A percentile compares a stretch with the other conserved stretches of the same genome.
Conservation (phyloP, 2,113 vertebrate genomes). For the Alaudala cheleensis region DNA sequence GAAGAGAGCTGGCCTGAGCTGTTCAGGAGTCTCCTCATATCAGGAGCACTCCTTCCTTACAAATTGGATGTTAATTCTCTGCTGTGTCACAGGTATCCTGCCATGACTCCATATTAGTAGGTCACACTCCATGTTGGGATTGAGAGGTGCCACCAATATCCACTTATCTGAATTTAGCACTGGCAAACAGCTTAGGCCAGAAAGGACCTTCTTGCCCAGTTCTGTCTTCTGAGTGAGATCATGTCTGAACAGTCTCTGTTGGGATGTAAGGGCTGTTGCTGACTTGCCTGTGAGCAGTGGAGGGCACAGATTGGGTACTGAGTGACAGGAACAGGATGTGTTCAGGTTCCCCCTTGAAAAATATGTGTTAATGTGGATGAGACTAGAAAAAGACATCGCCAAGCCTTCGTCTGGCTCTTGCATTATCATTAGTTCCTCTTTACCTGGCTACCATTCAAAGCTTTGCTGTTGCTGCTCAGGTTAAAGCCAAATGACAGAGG, state of each 20-base stretch:
- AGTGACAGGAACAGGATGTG: not conserved
- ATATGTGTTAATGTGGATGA: not conserved
- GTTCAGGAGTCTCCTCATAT: not conserved
- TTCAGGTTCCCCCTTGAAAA: not conserved
- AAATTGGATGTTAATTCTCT: not conserved
- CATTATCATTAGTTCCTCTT: not conserved
- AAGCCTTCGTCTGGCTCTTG: not conserved
- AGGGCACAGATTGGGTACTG: not conserved
- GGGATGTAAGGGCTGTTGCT: not conserved
- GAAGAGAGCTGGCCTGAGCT: not conserved
- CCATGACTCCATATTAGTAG: fast-evolving
- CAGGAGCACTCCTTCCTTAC: not conserved
- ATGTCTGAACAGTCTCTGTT: not conserved
- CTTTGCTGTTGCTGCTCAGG: not conserved
- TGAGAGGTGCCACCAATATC: not conserved
- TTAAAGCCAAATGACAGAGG: not conserved
- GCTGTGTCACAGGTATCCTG: not conserved
- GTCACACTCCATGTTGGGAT: not conserved
- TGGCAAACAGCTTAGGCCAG: not conserved
- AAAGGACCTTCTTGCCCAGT: not conserved
- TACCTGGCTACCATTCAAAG: not conserved
- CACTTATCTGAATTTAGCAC: not conserved
- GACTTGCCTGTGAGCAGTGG: fast-evolving
- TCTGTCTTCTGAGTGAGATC: not conserved
- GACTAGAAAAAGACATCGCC: not conserved